phyloP scores from a whole-genome alignment of 2,888 invertebrate genomes.

The Camponotus fellah region DNA sequence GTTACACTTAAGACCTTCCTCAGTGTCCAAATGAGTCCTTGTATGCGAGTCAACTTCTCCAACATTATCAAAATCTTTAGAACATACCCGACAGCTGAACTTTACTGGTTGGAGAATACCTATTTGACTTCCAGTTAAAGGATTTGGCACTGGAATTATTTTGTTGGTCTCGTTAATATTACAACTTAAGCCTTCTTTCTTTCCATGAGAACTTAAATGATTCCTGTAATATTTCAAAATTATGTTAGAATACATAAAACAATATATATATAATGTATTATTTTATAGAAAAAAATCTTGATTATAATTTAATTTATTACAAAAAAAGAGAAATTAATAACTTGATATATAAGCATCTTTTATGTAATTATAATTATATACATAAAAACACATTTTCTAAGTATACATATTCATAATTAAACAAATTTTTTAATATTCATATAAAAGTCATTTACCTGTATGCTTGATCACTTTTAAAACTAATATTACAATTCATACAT shows the following conservation, averaged over 20 bases:
- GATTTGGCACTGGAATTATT: constrained; percentile 69
- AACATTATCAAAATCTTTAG: constrained; percentile 78
- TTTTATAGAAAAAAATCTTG: background rate
- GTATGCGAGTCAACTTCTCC: constrained; percentile 80
- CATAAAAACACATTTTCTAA: background rate
- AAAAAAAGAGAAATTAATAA: background rate
- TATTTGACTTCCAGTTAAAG: constrained; percentile 71
- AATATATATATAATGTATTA: background rate
- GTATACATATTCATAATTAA: background rate
- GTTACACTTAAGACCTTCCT: constrained; percentile 75
- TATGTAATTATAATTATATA: background rate
- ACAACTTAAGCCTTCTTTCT: constrained; percentile 68
- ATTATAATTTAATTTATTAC: background rate
- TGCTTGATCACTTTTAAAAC: constrained; percentile 75
- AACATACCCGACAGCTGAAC: constrained; percentile 80
- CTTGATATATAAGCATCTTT: background rate
- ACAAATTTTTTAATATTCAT: background rate
- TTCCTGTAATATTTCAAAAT: constrained; percentile 64
- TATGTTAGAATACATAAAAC: background rate
- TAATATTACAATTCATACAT: constrained; percentile 76
- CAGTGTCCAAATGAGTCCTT: constrained; percentile 76
- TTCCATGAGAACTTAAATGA: constrained; percentile 72
- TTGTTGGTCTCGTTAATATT: constrained; percentile 68
- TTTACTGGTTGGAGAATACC: constrained; percentile 75
- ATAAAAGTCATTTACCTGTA: constrained; percentile 72